A percentile compares a stretch with the other conserved stretches of the same genome.
Conservation (phyloP, 2,113 vertebrate species). For the Chionis minor region DNA sequence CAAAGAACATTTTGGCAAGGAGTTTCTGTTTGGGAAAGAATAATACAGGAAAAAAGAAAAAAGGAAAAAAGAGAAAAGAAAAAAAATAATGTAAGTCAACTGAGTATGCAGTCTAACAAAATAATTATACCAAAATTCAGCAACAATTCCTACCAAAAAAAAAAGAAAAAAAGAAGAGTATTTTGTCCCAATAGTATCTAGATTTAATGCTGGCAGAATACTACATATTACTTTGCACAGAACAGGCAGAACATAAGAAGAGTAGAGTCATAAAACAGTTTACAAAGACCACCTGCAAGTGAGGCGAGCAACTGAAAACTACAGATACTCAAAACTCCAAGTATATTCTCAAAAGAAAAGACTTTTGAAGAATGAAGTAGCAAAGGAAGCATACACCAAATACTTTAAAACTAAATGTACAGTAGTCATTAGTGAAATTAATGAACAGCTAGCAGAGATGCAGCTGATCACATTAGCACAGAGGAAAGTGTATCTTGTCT, state of each 20-base stretch:
- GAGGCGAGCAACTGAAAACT: background rate
- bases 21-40: background rate
- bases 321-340: background rate
- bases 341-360: background rate
- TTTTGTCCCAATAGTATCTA: background rate
- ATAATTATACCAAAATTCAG: background rate
- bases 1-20: background rate
- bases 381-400: background rate
- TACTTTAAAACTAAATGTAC: background rate
- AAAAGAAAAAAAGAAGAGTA: background rate
- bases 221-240: background rate
- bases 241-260: background rate
- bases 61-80: rapidly evolving
- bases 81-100: background rate
- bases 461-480: background rate
- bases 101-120: background rate
- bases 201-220: background rate
- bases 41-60: background rate
- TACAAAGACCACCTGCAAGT: background rate
- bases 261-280: background rate
- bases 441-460: background rate
- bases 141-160: background rate
- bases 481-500: background rate
- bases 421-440: background rate
- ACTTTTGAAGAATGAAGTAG: background rate